Evolutionary conservation across 2,888 invertebrate species (phyloP).

Genomic region (Octonoba sinensis): DNA sequence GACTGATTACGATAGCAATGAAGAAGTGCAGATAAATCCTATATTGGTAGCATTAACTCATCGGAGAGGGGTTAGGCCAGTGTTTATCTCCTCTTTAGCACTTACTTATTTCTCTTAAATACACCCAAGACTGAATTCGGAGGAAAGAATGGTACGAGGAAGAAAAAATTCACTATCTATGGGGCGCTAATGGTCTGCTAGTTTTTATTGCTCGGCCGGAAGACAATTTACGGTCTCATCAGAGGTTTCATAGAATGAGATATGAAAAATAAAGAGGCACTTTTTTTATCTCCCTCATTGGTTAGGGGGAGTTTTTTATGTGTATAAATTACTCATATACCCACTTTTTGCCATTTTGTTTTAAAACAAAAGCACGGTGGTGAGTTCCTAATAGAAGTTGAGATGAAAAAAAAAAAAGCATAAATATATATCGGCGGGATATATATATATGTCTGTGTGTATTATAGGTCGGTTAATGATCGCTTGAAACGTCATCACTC

Average conservation of each 20-base stretch:
- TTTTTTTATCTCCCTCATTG: conserved; percentile 8
- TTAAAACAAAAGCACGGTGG: conserved; percentile 38
- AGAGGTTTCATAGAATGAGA: conserved; percentile 35
- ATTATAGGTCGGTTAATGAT: background rate
- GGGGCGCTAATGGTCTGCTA: conserved; percentile 25
- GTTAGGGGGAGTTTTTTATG: too few species aligned
- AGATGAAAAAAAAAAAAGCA: background rate
- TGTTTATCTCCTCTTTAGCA: conserved; percentile 50
- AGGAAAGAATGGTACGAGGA: conserved; percentile 7
- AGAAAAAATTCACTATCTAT: conserved; percentile 11
- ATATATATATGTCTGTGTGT: too few species aligned
- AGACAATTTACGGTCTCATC: conserved; percentile 61
- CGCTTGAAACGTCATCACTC: conserved; percentile 28
- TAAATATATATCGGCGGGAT: too few species aligned
- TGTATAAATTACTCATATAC: conserved; percentile 10
- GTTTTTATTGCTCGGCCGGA: conserved; percentile 35
- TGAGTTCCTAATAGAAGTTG: background rate
- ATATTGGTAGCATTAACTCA: conserved; percentile 58
- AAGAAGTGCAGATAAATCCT: conserved; percentile 47
- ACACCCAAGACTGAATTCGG: conserved; percentile 17
- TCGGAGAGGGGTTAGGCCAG: conserved; percentile 15
- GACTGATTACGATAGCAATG: conserved; percentile 38
- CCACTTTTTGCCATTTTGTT: conserved; percentile 41
- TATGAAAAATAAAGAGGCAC: conserved; percentile 46
- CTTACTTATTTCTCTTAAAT: conserved; percentile 59